Evolutionary conservation across 2,113 vertebrate species (phyloP), one percentile per base, ranked within the genome.

Genomic region (Crypturellus undulatus): DNA sequence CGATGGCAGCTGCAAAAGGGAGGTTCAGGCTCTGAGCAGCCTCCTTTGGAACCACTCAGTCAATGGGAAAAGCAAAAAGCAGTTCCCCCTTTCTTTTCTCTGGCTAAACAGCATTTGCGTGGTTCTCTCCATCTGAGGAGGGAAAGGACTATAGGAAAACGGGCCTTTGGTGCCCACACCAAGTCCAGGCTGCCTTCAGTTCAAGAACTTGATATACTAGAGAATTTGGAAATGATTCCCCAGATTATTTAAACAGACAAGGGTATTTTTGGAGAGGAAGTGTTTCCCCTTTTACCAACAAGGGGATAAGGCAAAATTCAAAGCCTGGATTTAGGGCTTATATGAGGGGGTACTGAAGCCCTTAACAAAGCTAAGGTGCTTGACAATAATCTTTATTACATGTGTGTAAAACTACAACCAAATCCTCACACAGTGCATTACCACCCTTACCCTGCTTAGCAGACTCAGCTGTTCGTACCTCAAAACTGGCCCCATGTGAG

Each of bases 371-470:
- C 26, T 72, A 59, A 0, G 0, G 45, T 18, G 52, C n/a, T 80
- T 38, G 60, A 36, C 70, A 7, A 9, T 34, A 32, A 60, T 15
- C 21, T 73, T 52, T 59, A 18, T 9, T 30, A 43, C 13, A n/a
- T 2, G 10, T 36, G 2, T 6, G 1, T 2, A 77, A 36, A 84
- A 8, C 45, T 24, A 16, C 1, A 7, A 28, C 26, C 54, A 19
- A 70, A 60, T 45, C 43, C 38, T 49, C 22, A 54, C 19, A 16
- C 7, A 20, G 25, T 1, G 1, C 65, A 38, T 38, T 47, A 49
- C 9, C 40, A 8, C 5, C 6, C 63, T 22, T 7, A 6, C 47
- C n/a, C 24, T 21, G 5, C 13, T n/a, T 10, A 24, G 36, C 12
- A 5, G 85, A 15, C 21, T 47, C 28, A 72, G 20, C 36, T 68